These are phyloP conservation scores for Cardiocondyla obscurior DNA, from an alignment of 1,140 invertebrate species.

Conservation along the genomic window DNA sequence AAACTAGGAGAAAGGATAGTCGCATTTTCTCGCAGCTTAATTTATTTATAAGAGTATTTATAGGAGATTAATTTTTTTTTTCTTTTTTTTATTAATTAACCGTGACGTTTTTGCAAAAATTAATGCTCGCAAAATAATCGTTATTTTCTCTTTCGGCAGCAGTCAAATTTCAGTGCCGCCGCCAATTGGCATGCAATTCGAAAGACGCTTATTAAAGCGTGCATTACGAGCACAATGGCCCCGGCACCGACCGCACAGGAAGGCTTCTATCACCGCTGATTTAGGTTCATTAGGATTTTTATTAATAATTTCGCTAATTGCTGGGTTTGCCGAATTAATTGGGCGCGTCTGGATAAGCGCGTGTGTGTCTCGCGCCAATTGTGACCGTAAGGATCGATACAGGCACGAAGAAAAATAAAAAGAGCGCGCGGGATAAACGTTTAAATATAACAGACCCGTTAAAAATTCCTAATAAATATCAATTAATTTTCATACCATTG, in stretches of 20 bases:
- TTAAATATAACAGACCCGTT: background rate
- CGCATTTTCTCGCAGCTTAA: too few species aligned
- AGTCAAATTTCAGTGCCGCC: conserved; percentile 71
- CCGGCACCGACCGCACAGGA: conserved; percentile 78
- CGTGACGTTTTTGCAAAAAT: background rate
- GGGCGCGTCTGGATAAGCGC: conserved; percentile 73
- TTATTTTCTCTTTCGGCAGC: conserved; percentile 21
- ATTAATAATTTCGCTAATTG: conserved; percentile 82
- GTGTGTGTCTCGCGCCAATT: conserved; percentile 39
- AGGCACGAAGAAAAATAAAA: background rate
- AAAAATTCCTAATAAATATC: background rate
- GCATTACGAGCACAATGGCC: conserved; percentile 66
- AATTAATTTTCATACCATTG: background rate
- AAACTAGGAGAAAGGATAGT: background rate
- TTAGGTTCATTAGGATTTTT: conserved; percentile 81
- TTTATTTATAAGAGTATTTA: background rate
- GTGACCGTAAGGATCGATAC: background rate
- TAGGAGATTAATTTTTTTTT: too few species aligned
- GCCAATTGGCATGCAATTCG: conserved; percentile 79
- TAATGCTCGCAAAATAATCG: background rate
- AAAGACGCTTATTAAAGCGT: conserved; percentile 74
- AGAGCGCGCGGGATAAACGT: background rate
- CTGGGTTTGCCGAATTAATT: conserved; percentile 77
- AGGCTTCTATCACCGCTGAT: conserved; percentile 81
- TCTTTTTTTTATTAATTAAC: background rate